Evolutionary conservation across 2,113 vertebrate species (phyloP).

Genomic region (Rattus rattus): DNA sequence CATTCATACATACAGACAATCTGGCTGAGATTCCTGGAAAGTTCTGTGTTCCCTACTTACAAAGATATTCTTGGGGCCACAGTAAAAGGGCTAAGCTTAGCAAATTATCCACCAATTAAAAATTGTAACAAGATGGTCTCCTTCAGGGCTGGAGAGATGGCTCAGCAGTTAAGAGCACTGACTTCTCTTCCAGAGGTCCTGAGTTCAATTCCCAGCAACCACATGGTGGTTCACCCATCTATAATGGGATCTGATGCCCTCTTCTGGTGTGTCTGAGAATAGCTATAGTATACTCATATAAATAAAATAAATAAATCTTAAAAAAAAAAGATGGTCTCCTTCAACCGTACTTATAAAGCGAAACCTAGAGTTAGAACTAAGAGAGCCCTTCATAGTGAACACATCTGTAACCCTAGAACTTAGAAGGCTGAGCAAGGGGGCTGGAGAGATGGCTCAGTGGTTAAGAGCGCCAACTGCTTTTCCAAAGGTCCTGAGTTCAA

Average conservation of each 20-base stretch:
- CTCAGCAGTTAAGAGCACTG: no score
- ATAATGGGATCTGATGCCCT: no score
- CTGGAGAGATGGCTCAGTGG: no score
- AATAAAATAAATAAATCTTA: neutral
- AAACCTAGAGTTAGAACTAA: slow-evolving; percentile 48
- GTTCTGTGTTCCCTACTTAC: slow-evolving; percentile 6
- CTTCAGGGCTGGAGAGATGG: neutral
- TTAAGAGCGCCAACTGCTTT: no score
- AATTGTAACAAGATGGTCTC: neutral
- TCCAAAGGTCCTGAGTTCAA: no score
- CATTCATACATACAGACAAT: neutral
- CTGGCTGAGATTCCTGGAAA: slow-evolving; percentile 48
- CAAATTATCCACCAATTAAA: neutral
- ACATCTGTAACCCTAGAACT: neutral
- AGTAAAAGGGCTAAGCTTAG: neutral
- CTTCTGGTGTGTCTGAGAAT: no score
- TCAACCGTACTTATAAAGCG: slow-evolving; percentile 36
- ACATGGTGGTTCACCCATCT: no score
- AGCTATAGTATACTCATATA: no score
- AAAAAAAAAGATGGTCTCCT: slow-evolving; percentile 17
- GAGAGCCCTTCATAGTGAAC: neutral
- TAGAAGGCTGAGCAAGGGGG: neutral
- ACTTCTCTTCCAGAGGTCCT: no score
- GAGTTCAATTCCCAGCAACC: no score
- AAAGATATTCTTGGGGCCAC: slow-evolving; percentile 27